Percentiles rank a stretch among this genome's conserved stretches.
These are phyloP conservation scores for Zaprionus vittiger DNA, from an alignment of 1,140 invertebrate species.

Conservation along the genomic window DNA sequence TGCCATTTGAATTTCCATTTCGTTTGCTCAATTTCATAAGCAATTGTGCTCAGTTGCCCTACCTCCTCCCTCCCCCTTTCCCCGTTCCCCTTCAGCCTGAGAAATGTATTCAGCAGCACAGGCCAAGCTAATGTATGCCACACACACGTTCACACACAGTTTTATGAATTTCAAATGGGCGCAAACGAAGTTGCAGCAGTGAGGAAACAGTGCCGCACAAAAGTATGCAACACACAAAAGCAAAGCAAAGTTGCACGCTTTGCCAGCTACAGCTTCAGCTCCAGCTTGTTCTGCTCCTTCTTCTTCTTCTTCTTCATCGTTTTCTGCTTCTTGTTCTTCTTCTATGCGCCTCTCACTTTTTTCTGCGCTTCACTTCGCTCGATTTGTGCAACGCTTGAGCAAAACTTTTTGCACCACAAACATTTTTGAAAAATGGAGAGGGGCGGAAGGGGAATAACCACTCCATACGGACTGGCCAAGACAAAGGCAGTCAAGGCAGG, in stretches of 20 bases:
- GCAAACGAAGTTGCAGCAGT: constrained; percentile 73
- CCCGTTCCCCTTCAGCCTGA: background rate
- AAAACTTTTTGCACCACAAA: constrained; percentile 50
- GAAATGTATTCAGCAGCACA: constrained; percentile 64
- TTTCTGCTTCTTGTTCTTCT: constrained; percentile 5
- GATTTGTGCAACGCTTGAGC: constrained; percentile 52
- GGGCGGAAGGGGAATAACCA: background rate
- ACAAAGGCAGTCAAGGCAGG: constrained; percentile 24
- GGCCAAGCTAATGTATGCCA: constrained; percentile 70
- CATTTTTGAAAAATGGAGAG: background rate
- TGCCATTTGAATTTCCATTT: constrained; percentile 71
- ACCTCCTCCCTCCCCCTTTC: constrained; percentile 16
- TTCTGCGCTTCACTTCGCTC: constrained; percentile 40
- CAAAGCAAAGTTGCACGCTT: constrained; percentile 61
- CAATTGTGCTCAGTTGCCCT: constrained; percentile 64
- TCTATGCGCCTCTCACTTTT: constrained; percentile 1
- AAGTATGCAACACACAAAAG: constrained; percentile 66
- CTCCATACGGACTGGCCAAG: constrained; percentile 7
- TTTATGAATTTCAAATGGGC: constrained; percentile 77
- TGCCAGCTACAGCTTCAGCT: background rate
- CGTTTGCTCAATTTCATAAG: constrained; percentile 81
- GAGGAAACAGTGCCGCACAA: constrained; percentile 33
- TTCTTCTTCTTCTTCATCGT: constrained; percentile 9
- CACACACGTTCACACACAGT: constrained; percentile 26
- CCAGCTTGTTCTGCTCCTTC: background rate